Evolutionary conservation across 2,113 vertebrate species (phyloP).

Genomic region (Urocynchramus pylzowi): DNA sequence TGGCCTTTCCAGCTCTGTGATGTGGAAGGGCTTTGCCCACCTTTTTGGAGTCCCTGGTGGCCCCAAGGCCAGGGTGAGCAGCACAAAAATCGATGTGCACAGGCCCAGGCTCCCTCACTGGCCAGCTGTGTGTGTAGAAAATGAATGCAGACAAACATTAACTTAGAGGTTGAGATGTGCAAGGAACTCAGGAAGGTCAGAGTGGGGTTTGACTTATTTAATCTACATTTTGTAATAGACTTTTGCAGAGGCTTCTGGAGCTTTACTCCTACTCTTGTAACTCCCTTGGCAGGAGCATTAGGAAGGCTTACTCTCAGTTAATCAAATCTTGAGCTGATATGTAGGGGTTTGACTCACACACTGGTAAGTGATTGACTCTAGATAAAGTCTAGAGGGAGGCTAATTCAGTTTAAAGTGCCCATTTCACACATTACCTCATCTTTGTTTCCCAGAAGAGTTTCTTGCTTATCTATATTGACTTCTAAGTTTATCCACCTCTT

Average conservation of each 20-base stretch:
- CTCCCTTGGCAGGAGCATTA: not conserved
- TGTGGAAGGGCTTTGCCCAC: not conserved
- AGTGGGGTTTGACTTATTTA: not conserved
- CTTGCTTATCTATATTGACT: not conserved
- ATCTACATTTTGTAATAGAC: not conserved
- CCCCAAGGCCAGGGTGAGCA: not conserved
- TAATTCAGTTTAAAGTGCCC: not conserved
- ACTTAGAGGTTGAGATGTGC: not conserved
- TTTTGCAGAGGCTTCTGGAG: not conserved
- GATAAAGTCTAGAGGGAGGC: not conserved
- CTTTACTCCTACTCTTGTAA: not conserved
- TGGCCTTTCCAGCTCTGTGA: not conserved
- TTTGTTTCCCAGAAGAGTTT: not conserved
- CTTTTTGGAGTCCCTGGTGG: not conserved
- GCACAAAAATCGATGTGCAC: fast-evolving
- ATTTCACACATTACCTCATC: not conserved
- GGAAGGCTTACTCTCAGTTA: not conserved
- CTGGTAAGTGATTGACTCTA: not conserved
- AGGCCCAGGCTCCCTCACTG: fast-evolving
- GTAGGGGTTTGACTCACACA: not conserved
- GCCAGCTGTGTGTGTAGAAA: not conserved
- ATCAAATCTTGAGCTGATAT: not conserved
- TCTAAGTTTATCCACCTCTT: not conserved
- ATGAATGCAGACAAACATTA: not conserved
- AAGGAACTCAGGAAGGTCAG: not conserved